These are phyloP conservation scores for Pagrus major DNA, from an alignment of 2,113 vertebrate species.

Conservation along the genomic window DNA sequence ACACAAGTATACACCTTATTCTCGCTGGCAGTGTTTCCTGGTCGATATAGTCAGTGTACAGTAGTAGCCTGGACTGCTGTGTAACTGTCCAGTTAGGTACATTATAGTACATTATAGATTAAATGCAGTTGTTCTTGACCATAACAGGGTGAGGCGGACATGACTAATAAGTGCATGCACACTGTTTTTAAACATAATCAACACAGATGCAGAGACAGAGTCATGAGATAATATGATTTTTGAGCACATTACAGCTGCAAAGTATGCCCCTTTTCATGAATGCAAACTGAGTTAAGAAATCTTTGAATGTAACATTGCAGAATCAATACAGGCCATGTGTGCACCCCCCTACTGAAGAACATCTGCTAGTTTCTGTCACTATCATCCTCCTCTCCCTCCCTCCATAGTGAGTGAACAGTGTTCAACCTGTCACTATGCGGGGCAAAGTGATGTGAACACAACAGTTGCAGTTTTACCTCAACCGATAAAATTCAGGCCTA, in stretches of 20 bases:
- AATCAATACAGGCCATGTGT: not conserved
- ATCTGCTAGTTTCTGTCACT: not conserved
- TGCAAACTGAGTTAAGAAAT: too few species aligned
- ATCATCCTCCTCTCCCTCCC: too few species aligned
- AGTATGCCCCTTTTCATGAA: not conserved
- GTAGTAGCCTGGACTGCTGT: not conserved
- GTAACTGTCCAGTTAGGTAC: not conserved
- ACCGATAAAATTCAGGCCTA: too few species aligned
- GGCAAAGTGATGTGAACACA: too few species aligned
- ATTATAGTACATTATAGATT: not conserved
- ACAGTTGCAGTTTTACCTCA: not conserved
- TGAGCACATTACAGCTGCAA: not conserved
- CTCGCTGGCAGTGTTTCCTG: not conserved
- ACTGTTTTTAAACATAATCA: not conserved
- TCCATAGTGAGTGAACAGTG: too few species aligned
- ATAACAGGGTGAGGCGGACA: not conserved
- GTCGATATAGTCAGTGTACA: not conserved
- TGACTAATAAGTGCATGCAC: not conserved
- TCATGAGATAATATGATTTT: not conserved
- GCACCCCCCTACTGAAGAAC: not conserved
- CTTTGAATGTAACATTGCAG: not conserved
- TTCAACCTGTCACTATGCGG: too few species aligned
- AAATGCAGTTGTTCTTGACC: not conserved
- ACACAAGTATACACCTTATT: not conserved
- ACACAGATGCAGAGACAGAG: not conserved